A percentile compares a stretch with the other conserved stretches of the same genome.
Evolutionary conservation across 2,797 vertebrate genomes (phyloP).

Genomic region (Halcyon leucocephala): DNA sequence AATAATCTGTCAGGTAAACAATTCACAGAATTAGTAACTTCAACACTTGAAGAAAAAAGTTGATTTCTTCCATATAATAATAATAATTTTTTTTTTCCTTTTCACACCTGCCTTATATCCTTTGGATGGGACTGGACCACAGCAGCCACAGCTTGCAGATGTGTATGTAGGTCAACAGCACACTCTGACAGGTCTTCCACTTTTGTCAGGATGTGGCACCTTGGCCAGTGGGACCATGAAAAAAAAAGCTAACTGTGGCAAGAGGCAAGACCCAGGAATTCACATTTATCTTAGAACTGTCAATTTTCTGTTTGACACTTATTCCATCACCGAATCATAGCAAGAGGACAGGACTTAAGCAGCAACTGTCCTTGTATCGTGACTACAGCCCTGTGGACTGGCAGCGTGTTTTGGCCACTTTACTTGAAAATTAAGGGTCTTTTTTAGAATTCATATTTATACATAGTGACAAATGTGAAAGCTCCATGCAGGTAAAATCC

Average conservation of each 20-base stretch:
- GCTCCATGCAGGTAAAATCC: background rate
- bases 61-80: too few relatives aligned
- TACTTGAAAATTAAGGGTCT: background rate
- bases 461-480: background rate
- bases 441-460: fast-evolving
- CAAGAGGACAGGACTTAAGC: fast-evolving
- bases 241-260: background rate
- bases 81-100: background rate
- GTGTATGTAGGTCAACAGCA: fast-evolving
- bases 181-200: background rate
- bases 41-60: too few relatives aligned
- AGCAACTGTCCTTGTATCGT: background rate
- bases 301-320: background rate
- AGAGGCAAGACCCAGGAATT: background rate
- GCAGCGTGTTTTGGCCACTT: background rate
- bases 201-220: fast-evolving
- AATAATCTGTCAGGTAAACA: background rate
- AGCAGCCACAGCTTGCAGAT: background rate
- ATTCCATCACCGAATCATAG: background rate
- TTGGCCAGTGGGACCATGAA: fast-evolving
- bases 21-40: too few relatives aligned
- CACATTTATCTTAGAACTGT: background rate
- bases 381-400: background rate
- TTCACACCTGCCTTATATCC: background rate
- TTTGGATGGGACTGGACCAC: fast-evolving